Conservation (phyloP, 2,888 invertebrate species). For the Lycophotia porphyrea region DNA sequence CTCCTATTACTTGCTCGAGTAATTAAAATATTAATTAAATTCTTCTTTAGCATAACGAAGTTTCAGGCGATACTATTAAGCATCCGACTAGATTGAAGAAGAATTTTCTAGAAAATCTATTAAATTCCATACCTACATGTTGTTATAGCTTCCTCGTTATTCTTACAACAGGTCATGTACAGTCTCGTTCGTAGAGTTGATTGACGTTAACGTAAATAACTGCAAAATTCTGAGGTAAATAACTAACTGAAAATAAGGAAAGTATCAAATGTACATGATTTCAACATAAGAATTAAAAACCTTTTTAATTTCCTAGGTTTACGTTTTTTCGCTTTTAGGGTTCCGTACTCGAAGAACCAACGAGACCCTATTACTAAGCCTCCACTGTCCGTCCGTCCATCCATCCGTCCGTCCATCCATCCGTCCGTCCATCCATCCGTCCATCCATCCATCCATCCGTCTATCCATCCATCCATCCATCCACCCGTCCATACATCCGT, state of each 20-base stretch:
- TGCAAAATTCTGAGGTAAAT: not conserved
- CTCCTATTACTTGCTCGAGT: constrained; percentile 49
- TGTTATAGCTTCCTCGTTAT: constrained; percentile 45
- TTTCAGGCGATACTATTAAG: constrained; percentile 50
- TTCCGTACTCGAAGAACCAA: too few species aligned
- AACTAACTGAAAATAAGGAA: not conserved
- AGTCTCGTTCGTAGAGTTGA: constrained; percentile 32
- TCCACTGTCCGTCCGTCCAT: too few species aligned
- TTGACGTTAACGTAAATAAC: constrained; percentile 32
- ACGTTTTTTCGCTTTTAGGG: too few species aligned
- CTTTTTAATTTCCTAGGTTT: not conserved
- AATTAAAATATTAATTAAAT: constrained; percentile 64
- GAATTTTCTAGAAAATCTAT: constrained; percentile 31
- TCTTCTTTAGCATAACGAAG: constrained; percentile 56
- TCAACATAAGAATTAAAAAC: too few species aligned
- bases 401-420: too few species aligned
- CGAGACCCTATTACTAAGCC: too few species aligned
- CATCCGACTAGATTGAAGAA: constrained; percentile 25
- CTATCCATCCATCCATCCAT: too few species aligned
- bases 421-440: too few species aligned
- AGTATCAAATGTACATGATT: not conserved
- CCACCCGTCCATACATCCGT: too few species aligned
- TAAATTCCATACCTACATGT: constrained; percentile 4
- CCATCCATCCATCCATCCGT: too few species aligned
- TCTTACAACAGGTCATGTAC: constrained; percentile 53